Evolutionary conservation across 2,113 vertebrate species (phyloP).

Genomic region (Eublepharis macularius): DNA sequence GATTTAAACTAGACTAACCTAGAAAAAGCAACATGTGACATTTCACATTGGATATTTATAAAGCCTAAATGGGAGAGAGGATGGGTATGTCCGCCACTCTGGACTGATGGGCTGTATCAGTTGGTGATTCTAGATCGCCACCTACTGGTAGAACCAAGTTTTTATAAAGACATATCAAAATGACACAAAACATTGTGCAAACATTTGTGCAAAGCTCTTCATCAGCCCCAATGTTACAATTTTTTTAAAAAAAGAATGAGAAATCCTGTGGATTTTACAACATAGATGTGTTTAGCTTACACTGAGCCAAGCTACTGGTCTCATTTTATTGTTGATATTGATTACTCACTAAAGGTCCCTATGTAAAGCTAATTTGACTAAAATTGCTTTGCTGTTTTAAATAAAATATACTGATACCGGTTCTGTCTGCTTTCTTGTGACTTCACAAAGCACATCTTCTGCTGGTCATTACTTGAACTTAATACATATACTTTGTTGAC

Average conservation of each 20-base stretch:
- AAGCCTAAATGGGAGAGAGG: neutral
- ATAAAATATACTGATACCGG: neutral
- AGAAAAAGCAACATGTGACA: neutral
- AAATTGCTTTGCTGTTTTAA: neutral
- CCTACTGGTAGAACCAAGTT: neutral
- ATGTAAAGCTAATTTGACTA: slow-evolving; percentile 42
- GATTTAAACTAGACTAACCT: neutral
- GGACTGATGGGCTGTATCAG: neutral
- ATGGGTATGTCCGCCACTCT: neutral
- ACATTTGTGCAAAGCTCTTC: too few relatives aligned
- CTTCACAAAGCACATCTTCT: neutral
- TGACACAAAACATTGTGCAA: too few relatives aligned
- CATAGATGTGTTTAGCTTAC: neutral
- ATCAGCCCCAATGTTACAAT: too few relatives aligned
- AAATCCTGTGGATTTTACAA: neutral
- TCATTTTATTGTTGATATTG: neutral
- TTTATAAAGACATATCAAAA: too few relatives aligned
- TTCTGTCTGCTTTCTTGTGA: slow-evolving; percentile 24
- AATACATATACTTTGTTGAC: neutral
- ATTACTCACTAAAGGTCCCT: slow-evolving; percentile 41
- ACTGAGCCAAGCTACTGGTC: fast-evolving
- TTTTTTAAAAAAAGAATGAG: too few relatives aligned
- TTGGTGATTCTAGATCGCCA: neutral
- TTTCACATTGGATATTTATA: neutral
- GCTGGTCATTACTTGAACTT: neutral